Evolutionary conservation across 2,797 vertebrate species (phyloP).

Genomic region (Arrhamphus sclerolepis): DNA sequence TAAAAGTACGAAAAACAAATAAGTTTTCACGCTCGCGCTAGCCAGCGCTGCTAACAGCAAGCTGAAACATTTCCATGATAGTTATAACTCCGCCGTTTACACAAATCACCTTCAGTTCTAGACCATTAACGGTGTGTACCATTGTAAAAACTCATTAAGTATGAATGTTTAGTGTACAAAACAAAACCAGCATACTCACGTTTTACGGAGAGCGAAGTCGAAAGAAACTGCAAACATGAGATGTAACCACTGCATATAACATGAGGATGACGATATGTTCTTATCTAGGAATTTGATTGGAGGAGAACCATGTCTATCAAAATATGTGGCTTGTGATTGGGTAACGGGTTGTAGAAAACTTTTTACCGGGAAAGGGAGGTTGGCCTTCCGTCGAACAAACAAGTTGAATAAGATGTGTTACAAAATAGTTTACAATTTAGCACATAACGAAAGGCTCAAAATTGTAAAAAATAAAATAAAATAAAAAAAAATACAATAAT

Average conservation of each 20-base stretch:
- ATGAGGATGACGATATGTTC: neutral
- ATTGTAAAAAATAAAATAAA: too few species aligned
- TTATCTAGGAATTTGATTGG: slow-evolving; percentile 37
- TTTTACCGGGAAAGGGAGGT: too few species aligned
- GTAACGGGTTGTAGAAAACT: fast-evolving
- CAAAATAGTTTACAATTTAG: too few species aligned
- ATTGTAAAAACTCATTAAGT: fast-evolving
- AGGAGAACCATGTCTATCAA: slow-evolving; percentile 4
- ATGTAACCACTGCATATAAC: neutral
- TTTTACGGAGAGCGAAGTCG: slow-evolving; percentile 10
- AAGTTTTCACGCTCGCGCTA: slow-evolving; percentile 19
- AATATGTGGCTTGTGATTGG: slow-evolving; percentile 22
- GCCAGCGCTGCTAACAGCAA: slow-evolving; percentile 8
- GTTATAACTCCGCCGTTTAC: too few species aligned
- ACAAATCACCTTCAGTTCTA: neutral
- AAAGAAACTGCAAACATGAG: slow-evolving; percentile 27
- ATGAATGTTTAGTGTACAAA: neutral
- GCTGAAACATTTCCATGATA: slow-evolving; percentile 20
- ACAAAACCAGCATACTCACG: slow-evolving; percentile 23
- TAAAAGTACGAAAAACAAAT: fast-evolving
- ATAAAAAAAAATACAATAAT: too few species aligned
- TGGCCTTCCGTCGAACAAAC: too few species aligned
- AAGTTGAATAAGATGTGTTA: too few species aligned
- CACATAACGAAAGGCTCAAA: too few species aligned
- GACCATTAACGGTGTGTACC: fast-evolving